Evolutionary conservation across 2,888 invertebrate genomes (phyloP), one percentile per base, ranked within the genome.

Genomic region (Acrocera orbiculus): DNA sequence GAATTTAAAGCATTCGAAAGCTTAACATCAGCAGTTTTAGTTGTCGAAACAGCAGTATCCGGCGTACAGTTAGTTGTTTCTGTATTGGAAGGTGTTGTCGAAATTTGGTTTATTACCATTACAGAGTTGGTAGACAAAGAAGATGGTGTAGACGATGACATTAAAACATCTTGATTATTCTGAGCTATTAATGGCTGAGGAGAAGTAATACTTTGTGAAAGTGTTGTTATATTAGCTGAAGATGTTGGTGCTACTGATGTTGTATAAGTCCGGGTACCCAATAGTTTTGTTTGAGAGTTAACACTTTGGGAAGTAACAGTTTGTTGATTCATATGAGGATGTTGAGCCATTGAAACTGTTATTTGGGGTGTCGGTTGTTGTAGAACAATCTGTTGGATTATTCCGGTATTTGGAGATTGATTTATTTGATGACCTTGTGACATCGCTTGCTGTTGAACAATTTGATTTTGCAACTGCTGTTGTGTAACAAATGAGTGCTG

Each of bases 401-500:
- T 5, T 45, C 40, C 24, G 56, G 58, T 37, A 53, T 57, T 7
- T 33, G 43, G 7, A 31, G 43, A n/a, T n/a, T 34, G 36, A 3
- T 26, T 23, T n/a, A 13, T 15, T 23, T 36, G 66, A 40, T 64
- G 65, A 24, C 59, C 44, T 42, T 54, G 53, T 36, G 51, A 53
- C 10, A 42, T 36, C 37, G 51, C 58, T 27, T 57, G 58, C 30
- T 59, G 59, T 27, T 51, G 52, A 9, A 54, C 51, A 10, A 47
- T 58, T 32, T 64, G 63, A 19, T 58, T 59, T 41, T 65, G 62
- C 36, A 62, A 61, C 37, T 63, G 68, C 34, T 62, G 60, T 36
- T 67, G 65, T 27, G 65, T 64, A 27, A 64, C 62, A 32, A 61
- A 61, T 9, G 60, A 56, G 19, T 62, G 52, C 10, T 53, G 64